phyloP scores from a whole-genome alignment of 2,888 invertebrate species.

The Epistrophella euchroma region DNA sequence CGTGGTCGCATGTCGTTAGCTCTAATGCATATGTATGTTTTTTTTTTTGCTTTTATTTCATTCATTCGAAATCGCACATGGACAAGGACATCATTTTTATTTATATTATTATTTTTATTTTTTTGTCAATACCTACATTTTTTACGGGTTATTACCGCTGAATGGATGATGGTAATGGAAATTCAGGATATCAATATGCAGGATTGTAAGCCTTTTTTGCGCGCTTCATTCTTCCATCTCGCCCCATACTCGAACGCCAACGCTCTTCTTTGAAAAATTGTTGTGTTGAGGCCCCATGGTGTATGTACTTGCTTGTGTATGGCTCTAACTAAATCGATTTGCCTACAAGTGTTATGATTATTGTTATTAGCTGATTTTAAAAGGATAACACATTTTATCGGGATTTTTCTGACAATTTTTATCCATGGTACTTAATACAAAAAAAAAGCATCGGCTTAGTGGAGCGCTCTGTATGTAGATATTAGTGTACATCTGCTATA shows the following conservation, averaged over 20 bases:
- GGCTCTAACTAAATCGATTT: conserved; percentile 64
- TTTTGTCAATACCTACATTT: conserved; percentile 52
- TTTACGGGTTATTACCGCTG: conserved; percentile 65
- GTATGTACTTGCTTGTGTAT: conserved; percentile 35
- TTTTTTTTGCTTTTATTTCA: conserved; percentile 2
- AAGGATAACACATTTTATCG: conserved; percentile 65
- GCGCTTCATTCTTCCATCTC: not conserved
- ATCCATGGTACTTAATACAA: conserved; percentile 14
- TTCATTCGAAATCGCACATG: conserved; percentile 37
- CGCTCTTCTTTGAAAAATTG: conserved; percentile 2
- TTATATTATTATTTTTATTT: conserved; percentile 29
- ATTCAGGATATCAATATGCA: conserved; percentile 62
- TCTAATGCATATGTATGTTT: conserved; percentile 40
- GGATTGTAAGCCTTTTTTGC: conserved; percentile 29
- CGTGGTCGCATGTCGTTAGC: conserved; percentile 43
- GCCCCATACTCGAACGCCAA: not conserved
- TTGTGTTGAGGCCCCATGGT: not conserved
- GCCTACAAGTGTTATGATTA: conserved; percentile 72
- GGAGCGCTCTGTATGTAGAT: not conserved
- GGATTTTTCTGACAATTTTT: conserved; percentile 55
- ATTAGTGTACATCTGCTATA: not conserved
- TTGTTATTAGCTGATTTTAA: conserved; percentile 69
- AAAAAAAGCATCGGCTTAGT: conserved; percentile 24
- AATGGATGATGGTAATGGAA: conserved; percentile 64
- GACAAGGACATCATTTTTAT: conserved; percentile 53